Evolutionary conservation across 1,140 invertebrate genomes (phyloP).

Genomic region (Procambarus virginalis): DNA sequence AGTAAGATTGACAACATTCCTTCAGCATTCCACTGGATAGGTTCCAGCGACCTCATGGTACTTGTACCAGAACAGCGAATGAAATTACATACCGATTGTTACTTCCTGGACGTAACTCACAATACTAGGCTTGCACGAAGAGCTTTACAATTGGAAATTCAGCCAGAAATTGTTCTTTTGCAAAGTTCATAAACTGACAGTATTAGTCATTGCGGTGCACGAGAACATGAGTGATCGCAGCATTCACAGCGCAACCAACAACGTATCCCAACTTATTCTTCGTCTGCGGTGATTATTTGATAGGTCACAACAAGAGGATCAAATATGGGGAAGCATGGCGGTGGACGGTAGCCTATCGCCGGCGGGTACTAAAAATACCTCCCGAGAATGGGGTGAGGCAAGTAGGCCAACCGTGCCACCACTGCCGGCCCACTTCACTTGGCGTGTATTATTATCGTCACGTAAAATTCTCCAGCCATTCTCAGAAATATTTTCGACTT

Average conservation of each 20-base stretch:
- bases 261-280: no score
- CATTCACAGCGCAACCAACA: no score
- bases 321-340: neutral
- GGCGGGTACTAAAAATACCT: constrained; percentile 27
- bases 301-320: neutral
- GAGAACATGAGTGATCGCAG: no score
- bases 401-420: neutral
- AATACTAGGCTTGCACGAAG: no score
- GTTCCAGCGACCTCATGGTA: neutral
- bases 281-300: neutral
- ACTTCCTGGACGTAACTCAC: no score
- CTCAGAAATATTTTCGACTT: no score
- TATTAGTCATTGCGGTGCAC: no score
- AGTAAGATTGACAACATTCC: constrained; percentile 22
- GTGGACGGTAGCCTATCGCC: neutral
- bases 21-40: neutral
- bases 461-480: neutral
- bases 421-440: neutral
- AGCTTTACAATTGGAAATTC: no score
- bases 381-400: neutral
- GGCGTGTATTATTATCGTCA: neutral
- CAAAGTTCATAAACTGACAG: no score
- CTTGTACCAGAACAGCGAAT: no score
- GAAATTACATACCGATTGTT: no score
- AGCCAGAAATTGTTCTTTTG: no score